Evolutionary conservation across 2,113 vertebrate genomes (phyloP).

Genomic region (Ammodytes marinus): DNA sequence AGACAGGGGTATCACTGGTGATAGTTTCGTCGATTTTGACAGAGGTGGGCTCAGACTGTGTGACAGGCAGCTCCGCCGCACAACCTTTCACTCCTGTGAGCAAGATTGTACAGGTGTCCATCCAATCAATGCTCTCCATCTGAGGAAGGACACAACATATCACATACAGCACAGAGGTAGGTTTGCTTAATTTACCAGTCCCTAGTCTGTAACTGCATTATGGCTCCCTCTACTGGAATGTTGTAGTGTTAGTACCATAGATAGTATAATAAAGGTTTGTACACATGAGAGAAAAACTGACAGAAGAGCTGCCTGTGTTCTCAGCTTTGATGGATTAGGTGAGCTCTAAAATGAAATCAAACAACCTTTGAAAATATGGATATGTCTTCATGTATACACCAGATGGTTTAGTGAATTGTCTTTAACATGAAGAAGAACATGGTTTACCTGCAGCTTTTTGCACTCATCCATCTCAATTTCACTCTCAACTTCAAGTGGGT

Average conservation of each 20-base stretch:
- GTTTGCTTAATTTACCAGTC: background rate
- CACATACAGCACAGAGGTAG: background rate
- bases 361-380: background rate
- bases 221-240: constrained; percentile 24
- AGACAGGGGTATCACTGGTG: constrained; percentile 60
- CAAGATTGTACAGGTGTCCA: constrained; percentile 82
- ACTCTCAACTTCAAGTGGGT: constrained; percentile 24
- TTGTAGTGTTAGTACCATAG: background rate
- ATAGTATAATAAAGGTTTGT: background rate
- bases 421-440: background rate
- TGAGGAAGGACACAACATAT: constrained; percentile 59
- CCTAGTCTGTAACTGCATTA: background rate
- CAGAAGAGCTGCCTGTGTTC: background rate
- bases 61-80: constrained; percentile 60
- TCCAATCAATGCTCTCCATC: constrained; percentile 87
- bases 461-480: constrained; percentile 67
- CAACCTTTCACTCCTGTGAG: constrained; percentile 81
- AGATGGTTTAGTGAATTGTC: background rate
- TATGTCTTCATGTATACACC: background rate
- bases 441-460: constrained; percentile 78
- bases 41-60: constrained; percentile 42
- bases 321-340: background rate
- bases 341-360: background rate
- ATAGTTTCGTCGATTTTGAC: no score
- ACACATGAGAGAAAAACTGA: background rate